Base-by-base conservation (phyloP, 2,888 invertebrate species). In the Clunio marinus region DNA sequence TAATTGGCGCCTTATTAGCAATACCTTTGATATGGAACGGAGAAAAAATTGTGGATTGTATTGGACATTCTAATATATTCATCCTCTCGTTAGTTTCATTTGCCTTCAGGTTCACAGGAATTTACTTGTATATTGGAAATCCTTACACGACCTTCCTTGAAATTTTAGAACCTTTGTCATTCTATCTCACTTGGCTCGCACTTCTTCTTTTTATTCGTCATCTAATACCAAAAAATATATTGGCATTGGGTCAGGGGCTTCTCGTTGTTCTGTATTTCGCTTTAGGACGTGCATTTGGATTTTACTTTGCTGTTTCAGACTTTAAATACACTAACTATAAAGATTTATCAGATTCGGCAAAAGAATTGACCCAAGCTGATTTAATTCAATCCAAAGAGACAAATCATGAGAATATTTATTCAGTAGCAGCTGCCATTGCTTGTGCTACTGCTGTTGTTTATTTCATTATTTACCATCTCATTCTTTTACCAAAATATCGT, bases 61-160 rank as follows among this genome's bases (percentile, higher is more conserved):
- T 92, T 71, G 87, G 88, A 0, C 86, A 87, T 75, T 89, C 90
- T 71, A 91, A 93, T 77, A 83, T 93, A 68, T 84, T 93, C 73
- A 91, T 92, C 73, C 83, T 86, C 70, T 89, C 89, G n/a, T 89
- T 93, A 75, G 86, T 88, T 7, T 83, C 89, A 73, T 93, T 91
- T 76, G 89, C 91, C 70, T 80, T 91, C 68, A 83, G 89, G 63
- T 89, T 88, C 74, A 84, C 86, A 72, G 87, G 84, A 68, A 75
- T 88, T 66, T 83, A 83, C 8, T 81, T 80, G 72, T 81, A 81
- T 70, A 80, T 81, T 25, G 81, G 83, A 69, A 86, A 86, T 69
- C 83, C 84, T 77, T 82, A 87, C 81, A 81, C 88, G n/a, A 77
- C 89, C 51, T 78, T 87, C 41, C 85, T 86, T 75, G 90, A 91